phyloP scores from a whole-genome alignment of 1,140 invertebrate species.

The Camponotus vicinus region DNA sequence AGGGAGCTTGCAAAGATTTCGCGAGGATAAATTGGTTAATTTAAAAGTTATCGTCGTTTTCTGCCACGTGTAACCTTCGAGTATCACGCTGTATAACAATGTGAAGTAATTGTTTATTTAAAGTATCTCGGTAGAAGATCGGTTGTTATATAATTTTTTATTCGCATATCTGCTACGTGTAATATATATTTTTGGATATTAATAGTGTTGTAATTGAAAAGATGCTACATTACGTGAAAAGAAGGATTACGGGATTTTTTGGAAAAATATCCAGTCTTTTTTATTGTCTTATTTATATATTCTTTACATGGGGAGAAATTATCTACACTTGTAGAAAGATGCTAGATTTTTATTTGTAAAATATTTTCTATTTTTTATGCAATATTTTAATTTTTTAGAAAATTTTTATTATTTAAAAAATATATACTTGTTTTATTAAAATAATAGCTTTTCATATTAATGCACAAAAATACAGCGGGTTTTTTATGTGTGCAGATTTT shows the following conservation, averaged over 20 bases:
- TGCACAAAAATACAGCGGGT: neutral
- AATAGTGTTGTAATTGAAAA: neutral
- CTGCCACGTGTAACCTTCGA: neutral
- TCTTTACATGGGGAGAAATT: neutral
- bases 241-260: neutral
- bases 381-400: slow-evolving; percentile 25
- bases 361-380: neutral
- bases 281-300: neutral
- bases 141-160: neutral
- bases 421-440: neutral
- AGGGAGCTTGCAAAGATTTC: slow-evolving; percentile 9
- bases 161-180: neutral
- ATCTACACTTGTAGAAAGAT: neutral
- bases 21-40: slow-evolving; percentile 30
- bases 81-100: neutral
- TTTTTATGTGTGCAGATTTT: neutral
- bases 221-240: neutral
- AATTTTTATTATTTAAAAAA: neutral
- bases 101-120: slow-evolving; percentile 35
- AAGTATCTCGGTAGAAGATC: neutral
- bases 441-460: neutral
- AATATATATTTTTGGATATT: neutral
- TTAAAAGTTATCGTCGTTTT: slow-evolving; percentile 41
- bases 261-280: neutral
- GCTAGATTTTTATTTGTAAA: neutral